Evolutionary conservation across 2,797 vertebrate genomes (phyloP), one percentile per base, ranked within the genome.

Genomic region (Galaxias olidus): DNA sequence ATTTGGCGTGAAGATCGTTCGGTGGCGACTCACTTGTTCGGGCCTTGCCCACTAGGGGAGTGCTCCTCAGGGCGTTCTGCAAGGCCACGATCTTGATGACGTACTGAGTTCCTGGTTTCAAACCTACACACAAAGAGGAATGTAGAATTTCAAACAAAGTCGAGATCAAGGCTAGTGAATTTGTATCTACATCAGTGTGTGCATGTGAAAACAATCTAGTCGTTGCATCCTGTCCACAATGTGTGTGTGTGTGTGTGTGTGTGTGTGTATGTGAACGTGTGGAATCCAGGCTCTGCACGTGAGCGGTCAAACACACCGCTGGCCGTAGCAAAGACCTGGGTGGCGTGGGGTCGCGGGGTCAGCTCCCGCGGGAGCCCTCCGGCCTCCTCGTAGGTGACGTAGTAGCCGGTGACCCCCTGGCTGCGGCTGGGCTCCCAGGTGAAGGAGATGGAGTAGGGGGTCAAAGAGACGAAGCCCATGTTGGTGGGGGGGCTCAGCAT

Each of bases 71-170:
- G 67, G 80, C 84, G 68, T 96, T 96, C 87, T 96, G 95, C 69
- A 98, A 86, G 30, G 97, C 93, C 56, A 94, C 93, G 48, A 99
- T 89, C 48, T 93, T 93, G 72, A 99, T 92, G 46, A 92, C 88
- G 9, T 99, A 99, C 72, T 98, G 95, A 0, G 92, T 96, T 75
- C 89, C 95, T 59, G 96, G 93, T 77, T 94, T 96, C 80, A 99
- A 86, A 85, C 93, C 98, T 99, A 63, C n/a, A 0, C 44, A 4
- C 59, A 75, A 55, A 82, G n/a, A 30, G 30, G 30, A 56, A 49
- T 12, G 19, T 14, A 4, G 30, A 13, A 20, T 53, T 14, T 50
- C 63, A 49, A 47, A 30, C 30, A 30, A 30, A 30, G 30, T 30
- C 30, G 6, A 30, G 30, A 30, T 3, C 30, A 30, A 30, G 6